phyloP scores from a whole-genome alignment of 1,140 invertebrate species.

The Papilio glaucus region DNA sequence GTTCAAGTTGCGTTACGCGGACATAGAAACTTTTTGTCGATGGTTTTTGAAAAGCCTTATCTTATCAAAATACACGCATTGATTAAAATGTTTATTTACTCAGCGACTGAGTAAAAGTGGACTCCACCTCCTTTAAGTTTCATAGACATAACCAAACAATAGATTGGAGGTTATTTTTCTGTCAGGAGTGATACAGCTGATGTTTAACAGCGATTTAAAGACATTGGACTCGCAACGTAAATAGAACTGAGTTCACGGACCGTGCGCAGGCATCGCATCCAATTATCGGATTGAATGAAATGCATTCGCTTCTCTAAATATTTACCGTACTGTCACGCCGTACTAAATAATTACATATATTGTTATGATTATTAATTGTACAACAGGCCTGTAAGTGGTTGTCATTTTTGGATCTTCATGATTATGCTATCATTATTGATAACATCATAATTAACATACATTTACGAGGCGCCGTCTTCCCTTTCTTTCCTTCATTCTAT shows the following conservation, averaged over 20 bases:
- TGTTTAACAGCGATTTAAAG: neutral
- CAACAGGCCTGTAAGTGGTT: no score
- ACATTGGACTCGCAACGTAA: neutral
- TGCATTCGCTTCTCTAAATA: slow-evolving; percentile 18
- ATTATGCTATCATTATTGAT: no score
- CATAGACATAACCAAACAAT: neutral
- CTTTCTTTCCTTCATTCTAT: no score
- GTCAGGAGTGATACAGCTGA: neutral
- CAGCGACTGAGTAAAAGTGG: neutral
- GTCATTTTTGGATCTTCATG: no score
- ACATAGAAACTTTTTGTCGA: no score
- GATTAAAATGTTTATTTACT: neutral
- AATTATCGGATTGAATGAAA: slow-evolving; percentile 20
- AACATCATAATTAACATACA: no score
- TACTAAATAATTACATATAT: neutral
- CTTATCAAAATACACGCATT: no score
- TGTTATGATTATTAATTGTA: neutral
- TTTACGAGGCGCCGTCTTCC: no score
- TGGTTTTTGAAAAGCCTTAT: no score
- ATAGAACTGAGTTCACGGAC: neutral
- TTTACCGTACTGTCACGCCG: neutral
- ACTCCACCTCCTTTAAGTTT: neutral
- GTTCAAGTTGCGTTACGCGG: no score
- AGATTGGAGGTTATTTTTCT: neutral
- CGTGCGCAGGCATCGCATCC: slow-evolving; percentile 14